Evolutionary conservation across 1,140 invertebrate species (phyloP), one percentile per base, ranked within the genome.

Genomic region (Vollenhovia emeryi): DNA sequence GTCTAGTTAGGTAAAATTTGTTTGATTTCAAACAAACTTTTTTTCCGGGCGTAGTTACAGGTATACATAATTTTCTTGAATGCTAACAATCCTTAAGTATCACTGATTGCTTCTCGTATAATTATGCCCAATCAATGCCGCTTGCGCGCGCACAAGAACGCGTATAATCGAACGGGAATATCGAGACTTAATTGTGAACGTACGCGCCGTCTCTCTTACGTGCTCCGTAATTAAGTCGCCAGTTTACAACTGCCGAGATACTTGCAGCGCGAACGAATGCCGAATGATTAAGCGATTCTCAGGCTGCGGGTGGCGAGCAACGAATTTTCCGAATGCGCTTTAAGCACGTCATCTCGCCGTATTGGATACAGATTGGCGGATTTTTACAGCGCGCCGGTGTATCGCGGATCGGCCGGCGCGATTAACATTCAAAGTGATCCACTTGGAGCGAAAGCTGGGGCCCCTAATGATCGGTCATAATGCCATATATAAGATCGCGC

Each of bases 361-460:
- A 74, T 71, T 2, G 55, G 24, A 18, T 40, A 21, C 11, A 30
- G 13, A 62, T 33, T 36, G 57, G 13, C n/a, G 15, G 40, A 30
- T 27, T 75, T 62, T 69, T 52, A 30, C 50, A 60, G 13, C 48
- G 11, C 30, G 36, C n/a, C 43, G 24, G 40, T 30, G 30, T 74
- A 74, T 73, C 74, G 59, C 55, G 52, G 52, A 82, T 55, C 33
- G 21, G 33, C 15, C 55, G 79, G 57, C 43, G 36, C 66, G 85
- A 89, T 89, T 89, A 89, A 89, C 50, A 89, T 89, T 89, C 88
- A 89, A 82, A 76, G 78, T 71, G 88, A 89, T 89, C 84, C 87
- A 86, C 84, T 86, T 89, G 27, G 50, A 48, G 66, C 36, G 73
- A 84, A 84, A 83, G 62, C 50, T 78, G 78, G 66, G 33, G 48